These are phyloP conservation scores for Nanorana parkeri DNA, from an alignment of 2,113 vertebrate genomes.

Conservation along the genomic window DNA sequence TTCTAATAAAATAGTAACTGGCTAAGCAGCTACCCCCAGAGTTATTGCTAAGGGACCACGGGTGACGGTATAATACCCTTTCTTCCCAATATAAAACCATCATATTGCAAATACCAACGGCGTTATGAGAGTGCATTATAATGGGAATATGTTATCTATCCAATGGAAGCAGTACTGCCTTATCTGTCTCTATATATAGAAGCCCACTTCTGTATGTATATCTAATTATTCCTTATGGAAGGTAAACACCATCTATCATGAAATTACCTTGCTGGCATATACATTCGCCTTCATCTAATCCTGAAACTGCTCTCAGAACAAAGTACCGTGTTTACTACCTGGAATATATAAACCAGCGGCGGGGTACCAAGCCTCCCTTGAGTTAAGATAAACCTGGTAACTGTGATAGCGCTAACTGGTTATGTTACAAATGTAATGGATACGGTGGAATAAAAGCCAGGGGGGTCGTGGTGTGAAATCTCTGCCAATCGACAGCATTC, in stretches of 20 bases:
- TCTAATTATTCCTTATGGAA: conserved; percentile 35
- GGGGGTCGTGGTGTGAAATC: no score
- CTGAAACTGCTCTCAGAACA: background rate
- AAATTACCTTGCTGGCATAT: background rate
- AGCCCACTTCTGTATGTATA: background rate
- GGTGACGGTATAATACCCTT: background rate
- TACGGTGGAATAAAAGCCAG: no score
- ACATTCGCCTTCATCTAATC: conserved; percentile 1
- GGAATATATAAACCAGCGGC: no score
- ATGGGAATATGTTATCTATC: conserved; percentile 5
- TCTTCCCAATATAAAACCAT: background rate
- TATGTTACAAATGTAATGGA: no score
- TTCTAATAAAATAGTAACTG: no score
- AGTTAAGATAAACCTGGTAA: no score
- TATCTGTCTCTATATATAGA: conserved; percentile 22
- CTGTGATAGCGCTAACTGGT: no score
- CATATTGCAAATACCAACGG: background rate
- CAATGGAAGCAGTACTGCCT: background rate
- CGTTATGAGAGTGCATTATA: conserved; percentile 1
- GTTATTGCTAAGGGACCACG: background rate
- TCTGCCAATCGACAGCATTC: no score
- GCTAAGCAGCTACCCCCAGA: no score
- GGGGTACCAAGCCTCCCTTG: no score
- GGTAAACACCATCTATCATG: conserved; percentile 46
- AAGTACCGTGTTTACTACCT: no score